Evolutionary conservation across 2,113 vertebrate species (phyloP).

Genomic region (Nibea albiflora): DNA sequence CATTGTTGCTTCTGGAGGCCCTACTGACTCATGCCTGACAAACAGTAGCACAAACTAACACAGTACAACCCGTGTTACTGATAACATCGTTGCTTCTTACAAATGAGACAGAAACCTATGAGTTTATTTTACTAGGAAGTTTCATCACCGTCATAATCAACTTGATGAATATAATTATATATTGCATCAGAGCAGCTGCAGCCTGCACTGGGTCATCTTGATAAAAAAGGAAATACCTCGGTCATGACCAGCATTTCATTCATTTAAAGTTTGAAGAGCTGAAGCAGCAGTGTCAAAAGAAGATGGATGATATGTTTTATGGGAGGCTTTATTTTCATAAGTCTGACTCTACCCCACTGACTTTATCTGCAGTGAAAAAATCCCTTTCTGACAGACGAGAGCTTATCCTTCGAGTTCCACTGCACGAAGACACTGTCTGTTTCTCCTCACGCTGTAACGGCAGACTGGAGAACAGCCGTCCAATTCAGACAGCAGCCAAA

Average conservation of each 20-base stretch:
- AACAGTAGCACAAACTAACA: background rate
- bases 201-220: background rate
- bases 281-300: background rate
- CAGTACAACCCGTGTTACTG: background rate
- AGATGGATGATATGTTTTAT: slow-evolving; percentile 19
- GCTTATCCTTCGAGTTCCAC: slow-evolving; percentile 24
- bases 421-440: slow-evolving; percentile 24
- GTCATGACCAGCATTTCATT: background rate
- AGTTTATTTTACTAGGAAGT: background rate
- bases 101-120: background rate
- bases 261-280: slow-evolving; percentile 4
- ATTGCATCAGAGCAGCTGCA: background rate
- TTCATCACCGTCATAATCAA: background rate
- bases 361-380: slow-evolving; percentile 43
- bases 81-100: background rate
- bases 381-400: slow-evolving; percentile 17
- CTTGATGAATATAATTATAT: background rate
- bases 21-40: background rate
- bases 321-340: slow-evolving; percentile 5
- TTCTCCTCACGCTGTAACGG: background rate
- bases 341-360: background rate
- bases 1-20: background rate
- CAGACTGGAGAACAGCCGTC: background rate
- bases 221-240: background rate
- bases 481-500: background rate